These are phyloP conservation scores for Chascanopsetta lugubris DNA, from an alignment of 2,113 vertebrate species.

Conservation along the genomic window DNA sequence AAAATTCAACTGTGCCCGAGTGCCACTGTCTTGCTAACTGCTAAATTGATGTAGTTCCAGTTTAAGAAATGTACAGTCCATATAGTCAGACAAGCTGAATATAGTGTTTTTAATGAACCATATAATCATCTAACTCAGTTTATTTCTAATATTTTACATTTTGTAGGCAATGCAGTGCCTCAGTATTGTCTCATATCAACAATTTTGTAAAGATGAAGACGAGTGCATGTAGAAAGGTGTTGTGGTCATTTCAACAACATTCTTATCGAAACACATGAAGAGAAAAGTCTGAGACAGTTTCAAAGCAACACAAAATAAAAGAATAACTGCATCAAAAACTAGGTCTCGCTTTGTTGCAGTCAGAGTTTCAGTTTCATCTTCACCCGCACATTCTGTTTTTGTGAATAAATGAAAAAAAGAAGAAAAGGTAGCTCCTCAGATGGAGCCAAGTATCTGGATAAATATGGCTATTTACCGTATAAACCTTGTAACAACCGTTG, in stretches of 20 bases:
- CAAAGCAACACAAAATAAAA: not conserved
- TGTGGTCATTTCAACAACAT: not conserved
- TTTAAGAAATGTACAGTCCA: too few relatives aligned
- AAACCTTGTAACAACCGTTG: not conserved
- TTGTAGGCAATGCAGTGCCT: not conserved
- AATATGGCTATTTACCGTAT: not conserved
- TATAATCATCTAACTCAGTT: not conserved
- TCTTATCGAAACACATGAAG: not conserved
- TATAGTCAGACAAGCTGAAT: too few relatives aligned
- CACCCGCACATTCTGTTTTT: not conserved
- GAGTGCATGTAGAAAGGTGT: not conserved
- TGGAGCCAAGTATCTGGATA: not conserved
- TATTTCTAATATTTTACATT: not conserved
- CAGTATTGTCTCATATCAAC: not conserved
- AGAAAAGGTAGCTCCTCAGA: not conserved
- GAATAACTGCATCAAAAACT: too few relatives aligned
- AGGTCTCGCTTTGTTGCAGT: too few relatives aligned
- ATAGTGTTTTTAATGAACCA: not conserved
- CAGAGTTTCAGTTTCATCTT: not conserved
- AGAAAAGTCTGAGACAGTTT: not conserved
- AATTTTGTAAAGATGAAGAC: not conserved
- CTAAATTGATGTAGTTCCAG: too few relatives aligned
- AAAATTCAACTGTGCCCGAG: too few relatives aligned
- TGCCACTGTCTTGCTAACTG: too few relatives aligned
- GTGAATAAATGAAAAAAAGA: not conserved